Percentiles rank a stretch among this genome's conserved stretches.
Evolutionary conservation across 1,140 invertebrate species (phyloP).

Genomic region (Pseudobourletiella spinata): DNA sequence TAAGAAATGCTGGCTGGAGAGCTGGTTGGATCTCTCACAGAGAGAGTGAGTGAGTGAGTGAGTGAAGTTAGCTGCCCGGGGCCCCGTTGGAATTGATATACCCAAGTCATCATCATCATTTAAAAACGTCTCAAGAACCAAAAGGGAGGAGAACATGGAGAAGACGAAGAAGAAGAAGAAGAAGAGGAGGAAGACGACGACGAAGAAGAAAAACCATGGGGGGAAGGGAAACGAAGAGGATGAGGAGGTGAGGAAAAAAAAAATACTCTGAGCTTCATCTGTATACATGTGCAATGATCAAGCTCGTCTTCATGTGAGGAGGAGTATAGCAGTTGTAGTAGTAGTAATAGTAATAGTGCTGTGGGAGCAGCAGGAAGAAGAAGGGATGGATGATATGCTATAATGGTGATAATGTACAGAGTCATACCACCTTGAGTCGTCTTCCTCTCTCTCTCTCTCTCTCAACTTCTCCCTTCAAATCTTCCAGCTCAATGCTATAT

Average conservation of each 20-base stretch:
- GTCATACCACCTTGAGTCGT: background rate
- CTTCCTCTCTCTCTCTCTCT: background rate
- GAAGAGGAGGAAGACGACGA: background rate
- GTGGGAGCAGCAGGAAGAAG: background rate
- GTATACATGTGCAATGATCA: background rate
- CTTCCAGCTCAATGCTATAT: no score
- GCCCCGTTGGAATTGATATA: slow-evolving; percentile 30
- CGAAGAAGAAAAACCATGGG: background rate
- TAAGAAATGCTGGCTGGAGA: slow-evolving; percentile 21
- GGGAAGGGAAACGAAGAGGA: background rate
- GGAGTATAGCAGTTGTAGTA: no score
- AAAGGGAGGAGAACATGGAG: background rate
- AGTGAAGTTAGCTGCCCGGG: slow-evolving; percentile 3
- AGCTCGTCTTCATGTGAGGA: background rate
- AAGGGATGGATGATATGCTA: background rate
- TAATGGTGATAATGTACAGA: background rate
- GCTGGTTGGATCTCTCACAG: slow-evolving; percentile 8
- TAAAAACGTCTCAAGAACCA: slow-evolving; percentile 13
- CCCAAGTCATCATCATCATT: slow-evolving; percentile 33
- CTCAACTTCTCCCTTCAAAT: no score
- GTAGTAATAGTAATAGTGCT: no score
- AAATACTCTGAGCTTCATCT: background rate
- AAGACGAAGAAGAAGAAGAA: background rate
- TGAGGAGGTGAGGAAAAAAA: background rate
- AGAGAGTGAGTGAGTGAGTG: background rate